Base-by-base conservation (phyloP, 2,797 vertebrate species). In the Taenioides sp. region DNA sequence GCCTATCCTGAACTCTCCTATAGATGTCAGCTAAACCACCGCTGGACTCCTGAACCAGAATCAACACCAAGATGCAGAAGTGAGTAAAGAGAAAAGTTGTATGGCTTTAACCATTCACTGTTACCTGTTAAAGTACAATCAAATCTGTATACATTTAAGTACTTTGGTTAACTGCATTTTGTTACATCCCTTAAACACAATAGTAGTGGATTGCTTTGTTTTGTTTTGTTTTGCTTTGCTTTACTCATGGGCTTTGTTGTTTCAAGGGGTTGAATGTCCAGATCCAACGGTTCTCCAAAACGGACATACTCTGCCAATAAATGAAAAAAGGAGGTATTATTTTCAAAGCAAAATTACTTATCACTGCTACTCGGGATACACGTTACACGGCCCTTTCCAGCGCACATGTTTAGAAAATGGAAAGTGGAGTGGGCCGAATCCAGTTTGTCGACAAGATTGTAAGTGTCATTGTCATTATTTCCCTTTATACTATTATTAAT, bases 381-480 rank as follows among this genome's bases (percentile, higher is more conserved):
- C 7, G 0, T 4, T 87, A 49, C 62, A 25, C 23, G 92, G 93
- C 22, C 92, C 92, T 4, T 0, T 9, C 20, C 81, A 0, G 0
- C 89, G 93, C 0, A 7, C 71, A 5, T 94, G 93, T 61, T 74
- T 90, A 70, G 18, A 69, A 5, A 92, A 90, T 0, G 91, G 88
- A 5, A 93, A 93, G 69, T 94, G 93, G 93, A 93, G 74, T 7
- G 92, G 91, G 54, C 65, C 43, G 14, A 92, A 91, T 43, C 81
- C 92, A 14, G 89, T 93, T 74, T 94, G 93, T 50, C 87, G 88
- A 57, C 80, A 62, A 11, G 80, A 87, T 59, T 50, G 92, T 93
- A 67, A 89, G 90, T 80, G 20, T 62, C 10, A 20, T 7, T 54
- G 9, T 59, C 18, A 63, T 12, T 23, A 14, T 40, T 40, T 40